phyloP scores from a whole-genome alignment of 2,113 vertebrate genomes.

The Cephalopterus ornatus region DNA sequence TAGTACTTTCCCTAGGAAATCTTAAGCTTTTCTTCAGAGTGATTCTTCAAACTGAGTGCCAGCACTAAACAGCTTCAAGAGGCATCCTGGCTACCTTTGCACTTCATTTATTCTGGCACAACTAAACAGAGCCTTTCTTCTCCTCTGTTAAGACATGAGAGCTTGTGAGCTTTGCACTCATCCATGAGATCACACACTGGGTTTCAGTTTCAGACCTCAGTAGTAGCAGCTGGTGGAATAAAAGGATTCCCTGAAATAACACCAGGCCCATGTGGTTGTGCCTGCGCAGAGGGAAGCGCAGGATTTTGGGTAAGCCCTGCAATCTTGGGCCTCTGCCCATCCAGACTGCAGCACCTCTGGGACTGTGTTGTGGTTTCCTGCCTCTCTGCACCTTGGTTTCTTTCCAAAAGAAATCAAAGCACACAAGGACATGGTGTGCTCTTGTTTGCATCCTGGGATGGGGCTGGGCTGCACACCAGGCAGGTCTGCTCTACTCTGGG shows the following conservation, averaged over 20 bases:
- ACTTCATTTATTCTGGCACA: slow-evolving; percentile 51
- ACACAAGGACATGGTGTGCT: neutral
- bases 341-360: neutral
- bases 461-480: neutral
- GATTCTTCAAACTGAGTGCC: slow-evolving; percentile 26
- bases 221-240: slow-evolving; percentile 51
- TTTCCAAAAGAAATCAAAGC: neutral
- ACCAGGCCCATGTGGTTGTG: neutral
- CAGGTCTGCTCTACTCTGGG: neutral
- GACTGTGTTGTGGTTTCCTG: neutral
- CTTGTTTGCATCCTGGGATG: neutral
- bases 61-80: slow-evolving; percentile 38
- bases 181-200: slow-evolving; percentile 20
- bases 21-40: neutral
- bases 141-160: slow-evolving; percentile 4
- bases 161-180: slow-evolving; percentile 44
- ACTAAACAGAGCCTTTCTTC: slow-evolving; percentile 28
- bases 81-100: slow-evolving; percentile 14
- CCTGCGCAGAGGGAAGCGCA: neutral
- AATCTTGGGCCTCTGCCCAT: neutral
- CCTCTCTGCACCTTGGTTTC: neutral
- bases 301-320: neutral
- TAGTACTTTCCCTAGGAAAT: neutral
- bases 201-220: slow-evolving; percentile 40
- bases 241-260: slow-evolving; percentile 46